These are phyloP conservation scores for Tamandua tetradactyla DNA, from an alignment of 2,797 vertebrate species.

Conservation along the genomic window DNA sequence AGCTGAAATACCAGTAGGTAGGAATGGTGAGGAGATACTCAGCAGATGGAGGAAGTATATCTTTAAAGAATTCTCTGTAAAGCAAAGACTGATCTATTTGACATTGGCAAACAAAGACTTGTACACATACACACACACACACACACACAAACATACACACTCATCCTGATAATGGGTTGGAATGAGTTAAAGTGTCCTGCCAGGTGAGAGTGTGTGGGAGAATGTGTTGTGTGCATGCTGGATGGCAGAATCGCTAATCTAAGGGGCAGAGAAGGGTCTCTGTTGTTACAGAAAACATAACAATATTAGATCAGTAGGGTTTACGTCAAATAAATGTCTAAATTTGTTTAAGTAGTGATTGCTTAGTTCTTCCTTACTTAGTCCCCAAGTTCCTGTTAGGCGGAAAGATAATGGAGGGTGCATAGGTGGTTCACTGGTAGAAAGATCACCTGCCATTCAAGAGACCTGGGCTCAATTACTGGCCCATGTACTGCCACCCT, in stretches of 20 bases:
- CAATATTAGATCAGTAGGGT: not conserved
- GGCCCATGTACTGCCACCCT: too few relatives aligned
- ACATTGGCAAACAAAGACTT: not conserved
- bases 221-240: not conserved
- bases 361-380: not conserved
- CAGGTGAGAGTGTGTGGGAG: not conserved
- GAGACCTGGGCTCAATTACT: too few relatives aligned
- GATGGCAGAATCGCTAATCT: not conserved
- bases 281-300: not conserved
- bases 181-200: not conserved
- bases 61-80: not conserved
- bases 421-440: too few relatives aligned
- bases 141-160: not conserved
- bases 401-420: too few relatives aligned
- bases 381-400: not conserved
- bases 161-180: not conserved
- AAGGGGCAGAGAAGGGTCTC: not conserved
- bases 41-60: not conserved
- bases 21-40: not conserved
- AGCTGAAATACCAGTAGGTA: constrained; percentile 11
- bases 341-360: not conserved
- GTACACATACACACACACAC: not conserved
- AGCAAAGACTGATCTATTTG: not conserved
- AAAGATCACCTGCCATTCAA: too few relatives aligned
- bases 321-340: not conserved